Percentiles rank a stretch among this genome's conserved stretches.
These are phyloP conservation scores for Elachura formosa DNA, from an alignment of 2,113 vertebrate genomes.

Conservation along the genomic window DNA sequence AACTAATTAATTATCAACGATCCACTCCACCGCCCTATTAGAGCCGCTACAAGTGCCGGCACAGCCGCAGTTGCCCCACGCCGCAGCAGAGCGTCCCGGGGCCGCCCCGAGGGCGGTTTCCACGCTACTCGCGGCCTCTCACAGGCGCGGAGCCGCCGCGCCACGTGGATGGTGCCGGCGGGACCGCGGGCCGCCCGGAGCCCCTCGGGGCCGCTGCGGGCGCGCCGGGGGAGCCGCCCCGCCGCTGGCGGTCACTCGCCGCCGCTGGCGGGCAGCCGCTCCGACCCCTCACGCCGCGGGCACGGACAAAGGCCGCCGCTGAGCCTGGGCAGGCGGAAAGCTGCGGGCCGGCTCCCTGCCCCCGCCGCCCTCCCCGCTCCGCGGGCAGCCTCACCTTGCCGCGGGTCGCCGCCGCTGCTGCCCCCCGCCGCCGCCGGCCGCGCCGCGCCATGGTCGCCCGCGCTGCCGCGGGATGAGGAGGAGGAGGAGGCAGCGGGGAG, in stretches of 20 bases:
- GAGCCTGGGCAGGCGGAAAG: too few species aligned
- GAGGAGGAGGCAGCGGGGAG: not conserved
- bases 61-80: accelerated
- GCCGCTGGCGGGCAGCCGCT: too few species aligned
- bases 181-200: not conserved
- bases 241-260: not conserved
- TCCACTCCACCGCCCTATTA: not conserved
- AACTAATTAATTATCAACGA: not conserved
- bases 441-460: not conserved
- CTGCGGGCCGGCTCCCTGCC: too few species aligned
- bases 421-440: not conserved
- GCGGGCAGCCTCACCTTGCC: too few species aligned
- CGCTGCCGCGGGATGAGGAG: not conserved
- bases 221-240: not conserved
- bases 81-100: not conserved
- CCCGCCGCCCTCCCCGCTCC: too few species aligned
- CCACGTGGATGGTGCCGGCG: constrained; percentile 7
- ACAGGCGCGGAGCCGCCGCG: not conserved
- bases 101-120: not conserved
- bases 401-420: too few species aligned
- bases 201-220: not conserved
- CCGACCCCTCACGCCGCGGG: too few species aligned
- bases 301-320: too few species aligned
- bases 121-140: not conserved
- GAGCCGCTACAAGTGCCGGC: not conserved